phyloP scores from a whole-genome alignment of 2,113 vertebrate genomes.

The Limnothrissa miodon region DNA sequence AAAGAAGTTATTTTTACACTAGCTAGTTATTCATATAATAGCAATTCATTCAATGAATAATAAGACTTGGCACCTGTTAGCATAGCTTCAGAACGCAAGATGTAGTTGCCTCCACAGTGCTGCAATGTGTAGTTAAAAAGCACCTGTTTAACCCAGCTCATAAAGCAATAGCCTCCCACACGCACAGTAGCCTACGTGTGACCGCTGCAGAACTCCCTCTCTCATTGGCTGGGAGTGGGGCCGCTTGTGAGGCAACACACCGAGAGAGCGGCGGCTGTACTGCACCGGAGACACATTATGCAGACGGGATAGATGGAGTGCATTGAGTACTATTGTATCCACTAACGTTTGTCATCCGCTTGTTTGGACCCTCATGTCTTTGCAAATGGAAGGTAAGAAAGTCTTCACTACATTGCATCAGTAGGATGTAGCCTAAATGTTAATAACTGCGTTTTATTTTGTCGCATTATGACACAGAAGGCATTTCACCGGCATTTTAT shows the following conservation, averaged over 20 bases:
- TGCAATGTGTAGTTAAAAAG: not conserved
- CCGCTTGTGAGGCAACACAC: not conserved
- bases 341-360: not conserved
- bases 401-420: not conserved
- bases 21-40: no score
- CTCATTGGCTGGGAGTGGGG: conserved; percentile 8
- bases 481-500: not conserved
- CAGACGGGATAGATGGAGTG: not conserved
- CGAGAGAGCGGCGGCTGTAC: not conserved
- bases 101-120: no score
- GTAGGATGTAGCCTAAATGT: not conserved
- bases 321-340: not conserved
- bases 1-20: no score
- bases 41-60: no score
- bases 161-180: not conserved
- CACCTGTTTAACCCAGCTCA: not conserved
- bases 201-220: not conserved
- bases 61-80: no score
- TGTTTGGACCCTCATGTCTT: not conserved
- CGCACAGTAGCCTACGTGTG: not conserved
- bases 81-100: no score
- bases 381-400: conserved; percentile 12
- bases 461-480: not conserved
- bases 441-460: not conserved
- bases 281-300: not conserved